These are phyloP conservation scores for Helicoverpa zea DNA, from an alignment of 1,140 invertebrate species.

Conservation along the genomic window DNA sequence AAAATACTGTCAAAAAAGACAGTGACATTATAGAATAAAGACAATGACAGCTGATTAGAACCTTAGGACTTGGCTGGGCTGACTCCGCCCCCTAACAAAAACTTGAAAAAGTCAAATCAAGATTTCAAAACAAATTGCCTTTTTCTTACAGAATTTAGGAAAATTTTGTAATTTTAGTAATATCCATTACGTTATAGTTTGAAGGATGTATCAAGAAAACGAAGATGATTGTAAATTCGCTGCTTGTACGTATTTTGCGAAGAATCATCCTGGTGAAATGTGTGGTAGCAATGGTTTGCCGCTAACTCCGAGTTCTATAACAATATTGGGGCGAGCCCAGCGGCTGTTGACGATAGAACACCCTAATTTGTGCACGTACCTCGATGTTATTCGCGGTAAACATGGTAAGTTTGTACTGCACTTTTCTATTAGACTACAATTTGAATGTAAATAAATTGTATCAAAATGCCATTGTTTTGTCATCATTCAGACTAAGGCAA, in stretches of 20 bases:
- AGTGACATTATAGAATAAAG: neutral
- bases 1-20: neutral
- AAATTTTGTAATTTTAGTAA: too few species aligned
- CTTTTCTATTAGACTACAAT: too few species aligned
- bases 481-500: neutral
- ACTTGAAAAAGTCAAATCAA: neutral
- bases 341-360: conserved; percentile 93
- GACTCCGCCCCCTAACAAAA: neutral
- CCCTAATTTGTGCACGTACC: conserved; percentile 94
- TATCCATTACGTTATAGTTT: neutral
- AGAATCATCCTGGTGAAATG: conserved; percentile 95
- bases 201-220: conserved; percentile 51
- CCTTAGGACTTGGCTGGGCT: neutral
- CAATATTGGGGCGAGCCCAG: conserved; percentile 96
- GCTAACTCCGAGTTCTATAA: conserved; percentile 98
- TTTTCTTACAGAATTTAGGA: neutral
- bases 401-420: conserved; percentile 90
- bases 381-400: conserved; percentile 97
- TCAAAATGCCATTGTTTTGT: too few species aligned
- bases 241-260: conserved; percentile 96
- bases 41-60: neutral
- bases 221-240: conserved; percentile 89
- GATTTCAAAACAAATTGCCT: neutral
- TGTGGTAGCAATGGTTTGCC: conserved; percentile 98
- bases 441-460: too few species aligned